Evolutionary conservation across 2,797 vertebrate species (phyloP).

Genomic region (Chaunax sp.): DNA sequence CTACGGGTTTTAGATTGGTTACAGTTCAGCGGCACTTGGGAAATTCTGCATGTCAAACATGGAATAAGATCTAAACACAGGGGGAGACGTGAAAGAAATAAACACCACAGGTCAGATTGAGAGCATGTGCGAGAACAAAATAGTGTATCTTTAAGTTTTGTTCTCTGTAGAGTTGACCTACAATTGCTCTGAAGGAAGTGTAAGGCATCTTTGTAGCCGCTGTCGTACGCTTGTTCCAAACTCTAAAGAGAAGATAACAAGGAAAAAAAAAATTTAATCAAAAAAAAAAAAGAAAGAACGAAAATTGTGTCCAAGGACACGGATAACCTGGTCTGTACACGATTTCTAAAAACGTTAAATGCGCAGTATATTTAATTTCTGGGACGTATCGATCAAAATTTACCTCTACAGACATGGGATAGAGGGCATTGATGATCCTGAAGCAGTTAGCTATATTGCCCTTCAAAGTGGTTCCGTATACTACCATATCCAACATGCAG

Average conservation of each 20-base stretch:
- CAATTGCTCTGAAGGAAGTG: constrained; percentile 85
- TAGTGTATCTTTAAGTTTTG: neutral
- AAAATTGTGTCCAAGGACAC: too few species aligned
- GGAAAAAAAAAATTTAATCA: neutral
- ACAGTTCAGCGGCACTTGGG: neutral
- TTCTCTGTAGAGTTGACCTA: constrained; percentile 68
- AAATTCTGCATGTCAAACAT: constrained; percentile 5
- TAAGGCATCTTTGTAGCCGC: constrained; percentile 87
- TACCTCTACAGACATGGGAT: constrained; percentile 84
- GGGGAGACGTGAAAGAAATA: neutral
- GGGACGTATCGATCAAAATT: too few species aligned
- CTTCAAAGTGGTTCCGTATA: constrained; percentile 84
- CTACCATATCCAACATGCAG: constrained; percentile 82
- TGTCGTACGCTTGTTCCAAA: constrained; percentile 86
- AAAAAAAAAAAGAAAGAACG: too few species aligned
- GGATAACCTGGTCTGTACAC: too few species aligned
- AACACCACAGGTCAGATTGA: neutral
- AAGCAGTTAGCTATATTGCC: constrained; percentile 86
- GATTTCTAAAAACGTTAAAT: too few species aligned
- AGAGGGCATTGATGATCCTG: constrained; percentile 86
- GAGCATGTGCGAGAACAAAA: neutral
- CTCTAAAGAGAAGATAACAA: constrained; percentile 72
- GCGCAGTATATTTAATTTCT: too few species aligned
- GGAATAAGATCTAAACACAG: constrained; percentile 43
- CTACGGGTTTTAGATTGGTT: neutral